Conservation (phyloP, 2,888 invertebrate species). For the Octodonta nipae region DNA sequence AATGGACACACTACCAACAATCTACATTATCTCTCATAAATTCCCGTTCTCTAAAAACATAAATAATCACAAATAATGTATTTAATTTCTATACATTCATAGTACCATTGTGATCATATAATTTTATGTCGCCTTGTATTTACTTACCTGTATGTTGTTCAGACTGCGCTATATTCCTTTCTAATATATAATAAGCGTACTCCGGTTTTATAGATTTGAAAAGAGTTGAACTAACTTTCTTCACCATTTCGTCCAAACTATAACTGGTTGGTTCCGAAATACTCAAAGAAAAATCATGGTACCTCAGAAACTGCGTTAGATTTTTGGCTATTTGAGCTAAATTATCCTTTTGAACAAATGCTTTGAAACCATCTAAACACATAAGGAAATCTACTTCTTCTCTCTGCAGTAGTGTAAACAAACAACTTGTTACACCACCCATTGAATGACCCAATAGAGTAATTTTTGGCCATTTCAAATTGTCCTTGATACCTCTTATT, state of each 20-base stretch:
- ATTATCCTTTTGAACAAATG: slow-evolving; percentile 13
- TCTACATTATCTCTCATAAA: too few relatives aligned
- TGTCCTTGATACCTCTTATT: slow-evolving; percentile 44
- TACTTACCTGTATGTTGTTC: slow-evolving; percentile 38
- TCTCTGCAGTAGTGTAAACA: slow-evolving; percentile 48
- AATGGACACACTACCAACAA: too few relatives aligned
- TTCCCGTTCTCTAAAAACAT: too few relatives aligned
- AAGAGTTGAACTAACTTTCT: slow-evolving; percentile 43
- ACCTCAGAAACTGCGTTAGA: slow-evolving; percentile 34
- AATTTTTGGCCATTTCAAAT: slow-evolving; percentile 56
- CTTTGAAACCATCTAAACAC: slow-evolving; percentile 42
- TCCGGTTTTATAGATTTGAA: slow-evolving; percentile 44
- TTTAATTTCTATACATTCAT: too few relatives aligned
- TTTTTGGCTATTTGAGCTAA: slow-evolving; percentile 31
- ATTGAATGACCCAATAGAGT: slow-evolving; percentile 57
- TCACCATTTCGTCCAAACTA: slow-evolving; percentile 45
- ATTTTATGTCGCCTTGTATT: too few relatives aligned
- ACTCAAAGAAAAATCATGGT: slow-evolving; percentile 29
- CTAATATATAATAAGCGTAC: slow-evolving; percentile 40
- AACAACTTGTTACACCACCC: slow-evolving; percentile 47
- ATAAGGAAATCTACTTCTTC: slow-evolving; percentile 45
- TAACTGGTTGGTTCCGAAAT: slow-evolving; percentile 47
- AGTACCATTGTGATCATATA: too few relatives aligned
- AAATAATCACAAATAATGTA: too few relatives aligned
- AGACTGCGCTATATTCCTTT: slow-evolving; percentile 44